A percentile compares a stretch with the other conserved stretches of the same genome.
These are phyloP conservation scores for Caerostris extrusa DNA, from an alignment of 1,140 invertebrate species.

Conservation along the genomic window DNA sequence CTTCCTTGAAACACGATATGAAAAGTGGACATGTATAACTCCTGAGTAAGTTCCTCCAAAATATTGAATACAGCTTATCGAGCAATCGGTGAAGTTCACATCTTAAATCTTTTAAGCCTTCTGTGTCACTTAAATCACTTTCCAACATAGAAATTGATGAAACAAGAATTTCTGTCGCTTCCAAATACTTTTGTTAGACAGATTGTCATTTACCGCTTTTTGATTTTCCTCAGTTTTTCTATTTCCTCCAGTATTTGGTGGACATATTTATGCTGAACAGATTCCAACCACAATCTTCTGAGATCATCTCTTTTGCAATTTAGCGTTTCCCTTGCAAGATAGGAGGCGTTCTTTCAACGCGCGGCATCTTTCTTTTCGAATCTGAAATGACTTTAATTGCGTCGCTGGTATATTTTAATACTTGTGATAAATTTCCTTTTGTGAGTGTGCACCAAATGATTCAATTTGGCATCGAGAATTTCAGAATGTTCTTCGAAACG, in stretches of 20 bases:
- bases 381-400: neutral
- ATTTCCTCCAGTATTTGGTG: constrained; percentile 93
- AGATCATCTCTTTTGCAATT: constrained; percentile 96
- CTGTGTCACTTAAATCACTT: neutral
- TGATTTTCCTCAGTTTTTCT: constrained; percentile 86
- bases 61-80: constrained; percentile 48
- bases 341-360: constrained; percentile 83
- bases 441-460: neutral
- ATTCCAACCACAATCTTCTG: constrained; percentile 95
- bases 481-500: constrained; percentile 37
- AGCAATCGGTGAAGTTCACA: constrained; percentile 15
- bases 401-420: constrained; percentile 23
- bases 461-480: constrained; percentile 38
- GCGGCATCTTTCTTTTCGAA: constrained; percentile 51
- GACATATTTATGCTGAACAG: constrained; percentile 95
- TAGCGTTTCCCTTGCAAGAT: constrained; percentile 93
- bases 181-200: constrained; percentile 91
- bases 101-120: constrained; percentile 54
- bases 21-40: constrained; percentile 50
- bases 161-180: constrained; percentile 91
- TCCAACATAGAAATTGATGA: constrained; percentile 21
- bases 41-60: constrained; percentile 50
- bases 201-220: constrained; percentile 86
- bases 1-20: constrained; percentile 21
- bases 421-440: neutral